Evolutionary conservation across 2,113 vertebrate genomes (phyloP), one percentile per base, ranked within the genome.

Genomic region (Macrotis lagotis): DNA sequence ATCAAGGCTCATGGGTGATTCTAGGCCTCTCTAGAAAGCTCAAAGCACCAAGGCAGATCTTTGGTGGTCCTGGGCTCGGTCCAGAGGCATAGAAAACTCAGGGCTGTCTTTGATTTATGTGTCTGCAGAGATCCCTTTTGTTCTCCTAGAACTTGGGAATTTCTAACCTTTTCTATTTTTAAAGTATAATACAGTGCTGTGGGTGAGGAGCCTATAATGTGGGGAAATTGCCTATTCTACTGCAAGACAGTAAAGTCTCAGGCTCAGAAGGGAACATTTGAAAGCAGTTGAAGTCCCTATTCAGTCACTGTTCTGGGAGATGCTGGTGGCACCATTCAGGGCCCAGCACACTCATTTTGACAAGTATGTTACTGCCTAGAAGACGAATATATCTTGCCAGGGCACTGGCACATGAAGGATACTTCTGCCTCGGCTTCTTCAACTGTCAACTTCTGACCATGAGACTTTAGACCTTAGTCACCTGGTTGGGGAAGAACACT

Each of bases 151-250:
- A 90, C 89, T 90, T 48, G 25, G 31, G 47, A 90, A 90, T 90
- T 90, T 50, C 89, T 90, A 50, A 49, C 47, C 48, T 24, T 50
- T 90, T 90, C 89, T 90, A 90, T 90, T 90, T 90, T 90, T 90
- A 49, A 90, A 90, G 89, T 50, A 90, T 90, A 90, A 90, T 90
- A 90, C 66, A 83, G 66, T 24, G n/a, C 89, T 90, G 89, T 90
- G 89, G 89, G 89, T 14, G 89, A 90, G 47, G 48, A 90, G 48
- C 89, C 89, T 48, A 7, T 24, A 48, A 90, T 90, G 89, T 90
- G 89, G 48, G 89, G 89, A 49, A 83, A 50, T 50, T 90, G 48
- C 89, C 89, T 90, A 28, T 90, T 90, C 47, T 50, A 50, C 89
- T 0, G 2, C 89, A 50, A 90, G 48, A 14, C 48, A 31, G 48